Conservation (phyloP, 2,797 vertebrate species). For the Syngnathus rostellatus region DNA sequence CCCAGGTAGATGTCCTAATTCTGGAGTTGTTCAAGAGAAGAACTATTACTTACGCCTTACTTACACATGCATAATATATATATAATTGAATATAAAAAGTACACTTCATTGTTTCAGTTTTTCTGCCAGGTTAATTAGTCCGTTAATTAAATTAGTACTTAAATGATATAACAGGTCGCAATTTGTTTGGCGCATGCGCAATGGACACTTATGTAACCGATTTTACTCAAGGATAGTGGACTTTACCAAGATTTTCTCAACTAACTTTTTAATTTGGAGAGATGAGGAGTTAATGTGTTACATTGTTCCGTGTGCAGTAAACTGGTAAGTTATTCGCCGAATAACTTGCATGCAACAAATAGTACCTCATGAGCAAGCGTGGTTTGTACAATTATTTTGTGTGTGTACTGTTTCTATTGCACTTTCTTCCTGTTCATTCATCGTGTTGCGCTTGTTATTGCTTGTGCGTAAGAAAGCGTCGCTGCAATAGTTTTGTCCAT, state of each 20-base stretch:
- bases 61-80: not conserved
- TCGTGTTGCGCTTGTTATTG: not conserved
- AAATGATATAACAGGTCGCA: not conserved
- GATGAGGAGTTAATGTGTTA: not conserved
- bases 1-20: no score
- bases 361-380: not conserved
- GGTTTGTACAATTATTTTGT: not conserved
- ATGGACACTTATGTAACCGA: not conserved
- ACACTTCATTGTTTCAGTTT: not conserved
- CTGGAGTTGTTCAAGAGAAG: no score
- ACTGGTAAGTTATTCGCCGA: not conserved
- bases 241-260: not conserved
- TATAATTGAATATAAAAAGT: not conserved
- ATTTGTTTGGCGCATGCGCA: conserved; percentile 1
- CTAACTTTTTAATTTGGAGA: not conserved
- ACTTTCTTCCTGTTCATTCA: not conserved
- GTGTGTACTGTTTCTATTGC: not conserved
- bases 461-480: not conserved
- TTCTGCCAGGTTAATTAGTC: no score
- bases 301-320: not conserved
- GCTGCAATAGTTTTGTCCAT: not conserved
- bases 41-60: no score
- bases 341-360: not conserved
- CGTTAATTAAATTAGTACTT: not conserved
- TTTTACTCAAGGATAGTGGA: not conserved